phyloP scores from a whole-genome alignment of 2,888 invertebrate species.

The Nephrotoma flavescens region DNA sequence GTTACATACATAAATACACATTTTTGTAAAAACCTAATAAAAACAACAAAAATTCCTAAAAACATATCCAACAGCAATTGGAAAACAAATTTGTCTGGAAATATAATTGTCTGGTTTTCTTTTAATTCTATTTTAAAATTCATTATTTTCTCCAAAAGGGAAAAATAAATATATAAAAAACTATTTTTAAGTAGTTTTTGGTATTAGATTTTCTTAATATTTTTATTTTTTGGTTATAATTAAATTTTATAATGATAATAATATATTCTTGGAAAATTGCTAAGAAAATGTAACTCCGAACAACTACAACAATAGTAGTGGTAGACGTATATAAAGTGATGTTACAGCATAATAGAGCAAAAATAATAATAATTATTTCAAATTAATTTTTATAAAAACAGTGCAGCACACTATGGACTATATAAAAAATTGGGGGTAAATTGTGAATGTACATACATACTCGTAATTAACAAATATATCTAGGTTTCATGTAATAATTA shows the following conservation, averaged over 20 bases:
- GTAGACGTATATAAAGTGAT: not conserved
- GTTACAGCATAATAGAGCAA: not conserved
- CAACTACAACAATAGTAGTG: not conserved
- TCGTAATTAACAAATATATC: not conserved
- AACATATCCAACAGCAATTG: not conserved
- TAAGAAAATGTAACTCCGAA: not conserved
- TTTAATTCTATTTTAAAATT: not conserved
- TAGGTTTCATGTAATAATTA: not conserved
- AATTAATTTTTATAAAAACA: not conserved
- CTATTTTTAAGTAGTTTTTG: not conserved
- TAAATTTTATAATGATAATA: not conserved
- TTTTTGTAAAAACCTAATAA: not conserved
- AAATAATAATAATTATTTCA: not conserved
- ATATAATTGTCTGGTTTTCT: not conserved
- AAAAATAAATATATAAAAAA: not conserved
- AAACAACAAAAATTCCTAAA: not conserved
- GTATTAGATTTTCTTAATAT: not conserved
- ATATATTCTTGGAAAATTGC: not conserved
- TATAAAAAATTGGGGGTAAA: not conserved
- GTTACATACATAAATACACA: not conserved
- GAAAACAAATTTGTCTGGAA: not conserved
- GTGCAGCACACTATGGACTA: not conserved
- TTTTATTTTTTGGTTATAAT: not conserved
- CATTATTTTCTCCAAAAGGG: not conserved
- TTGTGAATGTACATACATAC: not conserved